Percentiles rank a stretch among this genome's conserved stretches.
These are phyloP conservation scores for Patella ulyssiponensis DNA, from an alignment of 2,888 invertebrate species.

Conservation along the genomic window DNA sequence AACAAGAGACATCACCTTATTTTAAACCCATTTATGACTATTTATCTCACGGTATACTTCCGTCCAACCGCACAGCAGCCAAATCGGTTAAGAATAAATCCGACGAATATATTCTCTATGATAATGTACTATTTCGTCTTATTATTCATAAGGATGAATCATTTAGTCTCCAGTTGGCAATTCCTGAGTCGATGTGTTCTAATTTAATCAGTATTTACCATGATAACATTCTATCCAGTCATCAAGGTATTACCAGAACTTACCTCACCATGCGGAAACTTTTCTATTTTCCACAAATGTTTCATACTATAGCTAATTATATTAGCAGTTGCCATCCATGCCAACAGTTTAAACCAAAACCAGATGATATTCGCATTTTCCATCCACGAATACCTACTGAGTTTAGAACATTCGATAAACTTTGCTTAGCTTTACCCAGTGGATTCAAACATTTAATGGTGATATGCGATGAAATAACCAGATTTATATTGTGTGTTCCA, in stretches of 20 bases:
- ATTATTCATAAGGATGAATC: neutral
- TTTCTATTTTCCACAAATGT: neutral
- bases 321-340: neutral
- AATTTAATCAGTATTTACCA: neutral
- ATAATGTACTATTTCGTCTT: neutral
- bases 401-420: neutral
- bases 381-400: slow-evolving; percentile 1
- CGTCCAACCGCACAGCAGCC: slow-evolving; percentile 2
- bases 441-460: slow-evolving; percentile 8
- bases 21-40: slow-evolving; percentile 5
- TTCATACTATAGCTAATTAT: neutral
- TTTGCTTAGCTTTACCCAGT: neutral
- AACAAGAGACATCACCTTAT: neutral
- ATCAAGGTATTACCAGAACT: slow-evolving; percentile 5
- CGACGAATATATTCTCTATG: neutral
- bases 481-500: slow-evolving; percentile 7
- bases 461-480: neutral
- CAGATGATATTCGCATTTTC: neutral
- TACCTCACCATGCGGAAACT: neutral
- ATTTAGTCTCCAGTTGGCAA: neutral
- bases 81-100: neutral
- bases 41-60: neutral
- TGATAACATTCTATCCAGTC: neutral
- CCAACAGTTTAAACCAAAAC: slow-evolving; percentile 7
- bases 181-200: neutral